Evolutionary conservation across 2,113 vertebrate genomes (phyloP), one percentile per base, ranked within the genome.

Genomic region (Podocnemis expansa): DNA sequence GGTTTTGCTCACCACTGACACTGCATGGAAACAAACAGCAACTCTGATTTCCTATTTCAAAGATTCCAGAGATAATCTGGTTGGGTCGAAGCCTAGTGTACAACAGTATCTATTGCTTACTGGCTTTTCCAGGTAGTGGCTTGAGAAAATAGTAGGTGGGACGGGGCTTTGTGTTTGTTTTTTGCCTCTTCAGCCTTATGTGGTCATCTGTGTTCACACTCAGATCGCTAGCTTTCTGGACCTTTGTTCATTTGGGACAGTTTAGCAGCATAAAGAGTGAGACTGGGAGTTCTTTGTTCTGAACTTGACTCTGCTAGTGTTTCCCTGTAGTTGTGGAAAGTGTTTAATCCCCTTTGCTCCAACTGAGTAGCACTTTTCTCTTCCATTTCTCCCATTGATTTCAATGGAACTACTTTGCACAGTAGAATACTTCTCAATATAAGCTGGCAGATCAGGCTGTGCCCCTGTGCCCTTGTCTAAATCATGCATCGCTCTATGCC

Each of bases 1-100:
- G 94, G 95, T 84, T 95, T 97, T 96, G 94, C 92, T 96, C 79
- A 17, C 91, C 84, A 63, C 92, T 14, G 54, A n/a, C 79, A 95
- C 51, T 78, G 94, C 92, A 75, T 88, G 93, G 90, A 87, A 95
- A 86, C 94, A 91, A 94, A 93, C 14, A 54, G 75, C 31, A 0
- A 2, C 80, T 90, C 84, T 93, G 89, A 90, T 97, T 96, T 88
- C 78, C 89, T 89, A 2, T 78, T 96, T 89, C 92, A 92, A 94
- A 96, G 89, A 87, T 96, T 91, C 90, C 86, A 10, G 4, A 88
- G 93, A 89, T 96, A 91, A 96, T 94, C 92, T 52, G 1, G 79
- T 89, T 0, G 10, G 91, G 93, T 96, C 78, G 14, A 81, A 87
- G 93, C 34, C 91, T 70, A 55, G 81, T 84, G 78, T 70, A 90